Conservation (phyloP, 2,888 invertebrate species). For the Cerceris ruficornis region DNA sequence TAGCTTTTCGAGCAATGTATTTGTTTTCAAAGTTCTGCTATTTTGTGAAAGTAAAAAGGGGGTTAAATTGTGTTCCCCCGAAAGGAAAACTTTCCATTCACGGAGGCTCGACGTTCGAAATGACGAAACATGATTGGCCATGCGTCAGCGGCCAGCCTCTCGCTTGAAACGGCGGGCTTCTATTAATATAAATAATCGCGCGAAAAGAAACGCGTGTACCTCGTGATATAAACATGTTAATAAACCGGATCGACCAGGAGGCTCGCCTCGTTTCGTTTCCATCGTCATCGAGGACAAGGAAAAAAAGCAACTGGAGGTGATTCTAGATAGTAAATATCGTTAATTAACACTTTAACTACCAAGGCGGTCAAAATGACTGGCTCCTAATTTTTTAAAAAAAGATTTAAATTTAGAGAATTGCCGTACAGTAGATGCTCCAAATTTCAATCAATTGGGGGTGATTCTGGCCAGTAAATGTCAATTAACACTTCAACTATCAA, state of each 20-base stretch:
- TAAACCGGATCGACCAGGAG: constrained; percentile 70
- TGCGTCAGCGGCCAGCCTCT: no score
- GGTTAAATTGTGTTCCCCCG: background rate
- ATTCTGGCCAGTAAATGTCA: no score
- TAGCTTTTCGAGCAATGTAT: no score
- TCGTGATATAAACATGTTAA: constrained; percentile 67
- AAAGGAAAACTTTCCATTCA: constrained; percentile 42
- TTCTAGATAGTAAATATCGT: constrained; percentile 12
- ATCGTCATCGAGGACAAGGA: constrained; percentile 17
- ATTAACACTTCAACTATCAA: no score
- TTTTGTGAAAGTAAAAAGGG: background rate
- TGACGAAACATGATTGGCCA: constrained; percentile 25
- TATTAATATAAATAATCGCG: constrained; percentile 23
- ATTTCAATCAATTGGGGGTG: no score
- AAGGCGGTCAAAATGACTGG: background rate
- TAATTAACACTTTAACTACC: background rate
- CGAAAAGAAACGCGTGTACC: constrained; percentile 15
- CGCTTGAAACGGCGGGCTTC: no score
- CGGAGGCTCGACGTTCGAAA: constrained; percentile 30
- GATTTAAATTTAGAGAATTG: no score
- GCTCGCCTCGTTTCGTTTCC: constrained; percentile 61
- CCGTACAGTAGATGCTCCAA: no score
- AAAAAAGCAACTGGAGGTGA: constrained; percentile 10
- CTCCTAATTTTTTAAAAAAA: no score
- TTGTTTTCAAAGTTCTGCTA: no score